Percentiles rank a stretch among this genome's conserved stretches.
Conservation (phyloP, 2,113 vertebrate species). For the Peromyscus californicus region DNA sequence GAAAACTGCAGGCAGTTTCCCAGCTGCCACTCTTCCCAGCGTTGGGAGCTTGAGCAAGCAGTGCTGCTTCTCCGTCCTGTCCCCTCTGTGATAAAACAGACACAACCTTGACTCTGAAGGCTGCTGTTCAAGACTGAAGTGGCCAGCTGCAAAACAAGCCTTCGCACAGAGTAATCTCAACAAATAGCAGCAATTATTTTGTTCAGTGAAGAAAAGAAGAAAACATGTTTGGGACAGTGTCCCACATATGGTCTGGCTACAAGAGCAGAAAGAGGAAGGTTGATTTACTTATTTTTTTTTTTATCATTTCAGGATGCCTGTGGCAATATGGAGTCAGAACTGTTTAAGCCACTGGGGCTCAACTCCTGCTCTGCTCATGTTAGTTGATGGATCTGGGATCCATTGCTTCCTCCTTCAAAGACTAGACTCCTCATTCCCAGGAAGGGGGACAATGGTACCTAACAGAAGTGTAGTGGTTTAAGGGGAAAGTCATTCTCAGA, state of each 20-base stretch:
- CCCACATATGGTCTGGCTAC: not conserved
- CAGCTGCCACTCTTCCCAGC: not conserved
- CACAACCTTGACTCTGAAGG: not conserved
- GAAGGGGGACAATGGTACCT: not conserved
- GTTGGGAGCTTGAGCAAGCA: not conserved
- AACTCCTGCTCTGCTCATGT: not conserved
- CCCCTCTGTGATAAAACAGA: conserved; percentile 2
- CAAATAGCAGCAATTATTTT: conserved; percentile 1
- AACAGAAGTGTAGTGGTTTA: not conserved
- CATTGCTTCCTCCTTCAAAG: conserved; percentile 35
- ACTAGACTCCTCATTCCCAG: conserved; percentile 34
- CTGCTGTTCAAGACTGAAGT: not conserved
- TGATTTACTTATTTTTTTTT: not conserved
- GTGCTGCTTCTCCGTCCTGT: not conserved
- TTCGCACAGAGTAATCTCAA: conserved; percentile 42
- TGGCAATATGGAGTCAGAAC: not conserved
- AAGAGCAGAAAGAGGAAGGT: not conserved
- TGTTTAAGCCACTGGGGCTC: conserved; percentile 1
- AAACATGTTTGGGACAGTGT: not conserved
- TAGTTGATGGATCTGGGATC: not conserved
- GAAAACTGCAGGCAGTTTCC: not conserved
- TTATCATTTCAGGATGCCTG: not conserved
- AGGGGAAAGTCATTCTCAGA: not conserved
- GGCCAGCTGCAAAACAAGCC: not conserved
- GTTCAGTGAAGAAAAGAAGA: not conserved